Percentiles rank a stretch among this genome's conserved stretches.
phyloP scores from a whole-genome alignment of 1,140 invertebrate species.

The Heliconius melpomene region DNA sequence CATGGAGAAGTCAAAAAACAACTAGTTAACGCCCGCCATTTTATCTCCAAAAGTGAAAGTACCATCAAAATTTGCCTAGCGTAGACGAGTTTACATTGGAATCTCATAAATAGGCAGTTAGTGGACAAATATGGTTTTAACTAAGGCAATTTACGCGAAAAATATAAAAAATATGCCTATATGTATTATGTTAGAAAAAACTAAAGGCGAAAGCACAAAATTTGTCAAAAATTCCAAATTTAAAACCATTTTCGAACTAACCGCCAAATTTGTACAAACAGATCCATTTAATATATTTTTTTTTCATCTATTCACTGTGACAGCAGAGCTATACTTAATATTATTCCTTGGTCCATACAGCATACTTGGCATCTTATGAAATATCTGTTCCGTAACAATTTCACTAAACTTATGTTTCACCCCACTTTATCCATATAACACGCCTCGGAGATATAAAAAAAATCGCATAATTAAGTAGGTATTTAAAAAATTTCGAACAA shows the following conservation, averaged over 20 bases:
- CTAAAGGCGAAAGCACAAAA: background rate
- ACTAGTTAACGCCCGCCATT: conserved; percentile 10
- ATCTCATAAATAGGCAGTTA: background rate
- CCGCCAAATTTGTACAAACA: conserved; percentile 1
- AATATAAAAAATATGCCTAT: background rate
- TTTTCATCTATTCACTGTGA: conserved; percentile 62
- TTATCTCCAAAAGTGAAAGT: conserved; percentile 3
- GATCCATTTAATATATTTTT: background rate
- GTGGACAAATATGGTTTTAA: background rate
- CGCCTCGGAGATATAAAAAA: conserved; percentile 31
- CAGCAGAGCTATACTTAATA: conserved; percentile 73
- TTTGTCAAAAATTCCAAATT: background rate
- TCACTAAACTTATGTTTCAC: background rate
- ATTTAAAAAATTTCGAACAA: background rate
- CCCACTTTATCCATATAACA: conserved; percentile 49
- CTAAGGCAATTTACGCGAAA: too few species aligned
- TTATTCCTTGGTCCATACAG: conserved; percentile 76
- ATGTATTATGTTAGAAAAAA: background rate
- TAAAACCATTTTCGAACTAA: background rate
- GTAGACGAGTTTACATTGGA: background rate
- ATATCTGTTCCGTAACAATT: conserved; percentile 32
- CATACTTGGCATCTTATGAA: conserved; percentile 69
- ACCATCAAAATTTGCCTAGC: conserved; percentile 14
- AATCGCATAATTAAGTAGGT: background rate
- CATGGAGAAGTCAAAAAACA: conserved; percentile 53